Evolutionary conservation across 2,113 vertebrate genomes (phyloP).

Genomic region (Octodon degus): DNA sequence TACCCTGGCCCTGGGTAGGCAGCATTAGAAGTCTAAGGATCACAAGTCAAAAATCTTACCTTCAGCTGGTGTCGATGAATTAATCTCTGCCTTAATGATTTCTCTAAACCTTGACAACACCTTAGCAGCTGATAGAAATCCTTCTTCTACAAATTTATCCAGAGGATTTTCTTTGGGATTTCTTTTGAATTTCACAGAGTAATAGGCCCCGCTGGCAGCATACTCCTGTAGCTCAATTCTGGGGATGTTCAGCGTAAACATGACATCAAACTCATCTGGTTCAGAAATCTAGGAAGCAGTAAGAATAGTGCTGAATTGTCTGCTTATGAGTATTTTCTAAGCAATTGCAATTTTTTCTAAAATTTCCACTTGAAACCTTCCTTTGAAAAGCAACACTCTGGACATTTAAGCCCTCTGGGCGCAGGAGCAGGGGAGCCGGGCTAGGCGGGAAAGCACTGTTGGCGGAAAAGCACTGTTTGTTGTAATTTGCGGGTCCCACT

Average conservation of each 20-base stretch:
- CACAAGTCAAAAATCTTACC: constrained; percentile 77
- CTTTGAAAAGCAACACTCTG: constrained; percentile 33
- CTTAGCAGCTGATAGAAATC: constrained; percentile 83
- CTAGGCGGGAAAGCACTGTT: not conserved
- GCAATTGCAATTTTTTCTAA: not conserved
- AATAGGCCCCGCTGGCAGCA: constrained; percentile 78
- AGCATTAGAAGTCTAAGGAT: not conserved
- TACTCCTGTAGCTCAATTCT: constrained; percentile 81
- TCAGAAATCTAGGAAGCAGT: constrained; percentile 80
- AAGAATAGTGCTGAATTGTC: constrained; percentile 51
- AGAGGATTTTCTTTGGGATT: constrained; percentile 67
- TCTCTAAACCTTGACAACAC: constrained; percentile 81
- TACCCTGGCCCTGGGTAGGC: not conserved
- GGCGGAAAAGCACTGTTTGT: not conserved
- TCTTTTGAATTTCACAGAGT: constrained; percentile 84
- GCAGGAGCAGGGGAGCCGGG: not conserved
- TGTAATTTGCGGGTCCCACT: constrained; percentile 14
- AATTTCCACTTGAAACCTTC: constrained; percentile 32
- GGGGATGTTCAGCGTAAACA: constrained; percentile 81
- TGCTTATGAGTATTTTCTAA: constrained; percentile 40
- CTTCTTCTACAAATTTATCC: constrained; percentile 79
- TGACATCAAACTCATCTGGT: constrained; percentile 89
- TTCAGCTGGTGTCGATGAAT: not conserved
- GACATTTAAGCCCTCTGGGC: not conserved
- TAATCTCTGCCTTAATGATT: constrained; percentile 83